These are phyloP conservation scores for Parnassius smintheus DNA, from an alignment of 2,888 invertebrate genomes.

Conservation along the genomic window DNA sequence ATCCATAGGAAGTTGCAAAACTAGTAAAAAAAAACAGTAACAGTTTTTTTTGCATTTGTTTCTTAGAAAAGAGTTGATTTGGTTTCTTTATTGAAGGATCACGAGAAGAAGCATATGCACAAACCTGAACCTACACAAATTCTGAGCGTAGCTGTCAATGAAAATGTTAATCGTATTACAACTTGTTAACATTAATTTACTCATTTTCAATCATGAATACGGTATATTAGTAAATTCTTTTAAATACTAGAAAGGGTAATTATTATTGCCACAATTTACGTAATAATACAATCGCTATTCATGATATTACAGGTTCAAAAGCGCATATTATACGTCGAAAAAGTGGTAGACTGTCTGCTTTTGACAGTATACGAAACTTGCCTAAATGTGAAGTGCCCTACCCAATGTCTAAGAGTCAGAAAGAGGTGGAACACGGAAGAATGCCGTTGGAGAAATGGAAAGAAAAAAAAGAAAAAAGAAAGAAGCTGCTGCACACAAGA, in stretches of 20 bases:
- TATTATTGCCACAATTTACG: not conserved
- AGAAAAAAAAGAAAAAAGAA: conserved; percentile 61
- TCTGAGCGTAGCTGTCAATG: conserved; percentile 28
- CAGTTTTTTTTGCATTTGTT: conserved; percentile 10
- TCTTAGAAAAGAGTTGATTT: conserved; percentile 64
- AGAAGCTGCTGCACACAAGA: conserved; percentile 52
- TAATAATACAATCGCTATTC: not conserved
- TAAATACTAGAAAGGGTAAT: not conserved
- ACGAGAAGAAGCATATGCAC: conserved; percentile 57
- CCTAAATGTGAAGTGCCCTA: conserved; percentile 44
- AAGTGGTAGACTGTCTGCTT: conserved; percentile 50
- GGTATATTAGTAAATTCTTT: conserved; percentile 19
- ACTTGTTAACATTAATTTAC: conserved; percentile 15
- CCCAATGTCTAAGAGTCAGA: conserved; percentile 28
- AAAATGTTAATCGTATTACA: not conserved
- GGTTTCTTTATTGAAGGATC: conserved; percentile 51
- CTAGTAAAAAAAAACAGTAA: too few relatives aligned
- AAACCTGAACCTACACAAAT: conserved; percentile 43
- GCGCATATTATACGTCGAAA: conserved; percentile 52
- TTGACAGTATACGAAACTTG: conserved; percentile 59
- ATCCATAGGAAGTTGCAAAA: too few relatives aligned
- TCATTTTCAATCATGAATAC: conserved; percentile 4
- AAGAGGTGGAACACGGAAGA: conserved; percentile 46
- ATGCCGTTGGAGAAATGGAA: conserved; percentile 70
- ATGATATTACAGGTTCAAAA: conserved; percentile 53